These are phyloP conservation scores for Chydorus sphaericus DNA, from an alignment of 2,888 invertebrate genomes.

Conservation along the genomic window DNA sequence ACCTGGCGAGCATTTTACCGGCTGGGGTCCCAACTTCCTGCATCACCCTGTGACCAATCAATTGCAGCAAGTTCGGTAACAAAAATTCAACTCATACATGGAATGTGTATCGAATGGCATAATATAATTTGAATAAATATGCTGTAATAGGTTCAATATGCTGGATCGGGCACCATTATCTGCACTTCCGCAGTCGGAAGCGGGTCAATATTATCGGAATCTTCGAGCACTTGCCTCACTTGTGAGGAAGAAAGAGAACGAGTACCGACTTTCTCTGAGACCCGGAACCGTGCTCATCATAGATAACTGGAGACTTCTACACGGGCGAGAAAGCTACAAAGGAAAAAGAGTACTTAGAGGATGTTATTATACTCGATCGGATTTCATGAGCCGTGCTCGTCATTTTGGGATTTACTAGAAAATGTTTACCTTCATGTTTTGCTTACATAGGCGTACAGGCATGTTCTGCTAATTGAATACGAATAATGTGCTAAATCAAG, in stretches of 20 bases:
- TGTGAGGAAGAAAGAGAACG: conserved; percentile 35
- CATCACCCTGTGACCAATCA: conserved; percentile 39
- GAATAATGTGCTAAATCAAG: too few relatives aligned
- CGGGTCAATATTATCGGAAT: conserved; percentile 45
- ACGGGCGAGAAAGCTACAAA: conserved; percentile 52
- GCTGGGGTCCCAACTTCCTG: conserved; percentile 43
- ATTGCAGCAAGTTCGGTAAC: conserved; percentile 44
- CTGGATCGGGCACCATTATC: conserved; percentile 54
- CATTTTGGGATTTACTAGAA: conserved; percentile 21
- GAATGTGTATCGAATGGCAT: not conserved
- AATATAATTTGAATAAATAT: conserved; percentile 12
- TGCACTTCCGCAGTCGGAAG: conserved; percentile 35
- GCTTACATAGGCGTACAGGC: too few relatives aligned
- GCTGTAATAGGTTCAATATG: conserved; percentile 45
- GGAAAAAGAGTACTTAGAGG: conserved; percentile 51
- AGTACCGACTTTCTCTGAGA: conserved; percentile 42
- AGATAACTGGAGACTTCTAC: conserved; percentile 64
- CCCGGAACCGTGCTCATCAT: conserved; percentile 57
- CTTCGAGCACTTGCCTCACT: conserved; percentile 38
- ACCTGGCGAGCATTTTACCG: conserved; percentile 40
- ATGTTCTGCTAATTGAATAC: too few relatives aligned
- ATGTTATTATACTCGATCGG: conserved; percentile 55
- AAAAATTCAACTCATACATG: not conserved
- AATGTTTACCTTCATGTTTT: too few relatives aligned
- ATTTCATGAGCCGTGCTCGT: conserved; percentile 45